Conservation (phyloP, 1,140 invertebrate genomes). For the Bombus superbus region DNA sequence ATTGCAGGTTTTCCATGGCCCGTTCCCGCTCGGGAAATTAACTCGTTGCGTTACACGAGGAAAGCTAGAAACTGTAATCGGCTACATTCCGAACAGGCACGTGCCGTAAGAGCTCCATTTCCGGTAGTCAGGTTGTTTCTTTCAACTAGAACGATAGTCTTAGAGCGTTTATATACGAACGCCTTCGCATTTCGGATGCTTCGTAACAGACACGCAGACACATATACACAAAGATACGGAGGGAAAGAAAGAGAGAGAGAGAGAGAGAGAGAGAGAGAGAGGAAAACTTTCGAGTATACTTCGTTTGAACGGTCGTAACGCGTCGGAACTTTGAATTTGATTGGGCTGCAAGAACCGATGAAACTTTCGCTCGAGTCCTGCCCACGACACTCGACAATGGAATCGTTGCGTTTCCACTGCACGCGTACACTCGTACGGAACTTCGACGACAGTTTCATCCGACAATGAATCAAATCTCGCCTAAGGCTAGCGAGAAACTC, state of each 20-base stretch:
- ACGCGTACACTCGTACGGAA: neutral
- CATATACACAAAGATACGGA: neutral
- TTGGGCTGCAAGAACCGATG: neutral
- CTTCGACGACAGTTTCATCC: slow-evolving; percentile 19
- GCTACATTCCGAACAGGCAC: neutral
- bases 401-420: neutral
- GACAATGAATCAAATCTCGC: slow-evolving; percentile 18
- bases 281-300: neutral
- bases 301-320: neutral
- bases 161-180: neutral
- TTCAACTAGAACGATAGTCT: neutral
- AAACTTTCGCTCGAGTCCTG: neutral
- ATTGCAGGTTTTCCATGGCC: neutral
- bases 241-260: neutral
- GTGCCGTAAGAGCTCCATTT: slow-evolving; percentile 3
- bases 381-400: neutral
- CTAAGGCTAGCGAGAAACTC: slow-evolving; percentile 7
- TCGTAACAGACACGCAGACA: neutral
- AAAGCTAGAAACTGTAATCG: slow-evolving; percentile 12
- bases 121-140: slow-evolving; percentile 14
- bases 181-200: neutral
- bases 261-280: neutral
- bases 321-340: slow-evolving; percentile 13
- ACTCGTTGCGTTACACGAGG: neutral
- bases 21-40: slow-evolving; percentile 11